Percentiles rank a stretch among this genome's conserved stretches.
phyloP scores from a whole-genome alignment of 2,888 invertebrate species.

The Microchrysa polita region DNA sequence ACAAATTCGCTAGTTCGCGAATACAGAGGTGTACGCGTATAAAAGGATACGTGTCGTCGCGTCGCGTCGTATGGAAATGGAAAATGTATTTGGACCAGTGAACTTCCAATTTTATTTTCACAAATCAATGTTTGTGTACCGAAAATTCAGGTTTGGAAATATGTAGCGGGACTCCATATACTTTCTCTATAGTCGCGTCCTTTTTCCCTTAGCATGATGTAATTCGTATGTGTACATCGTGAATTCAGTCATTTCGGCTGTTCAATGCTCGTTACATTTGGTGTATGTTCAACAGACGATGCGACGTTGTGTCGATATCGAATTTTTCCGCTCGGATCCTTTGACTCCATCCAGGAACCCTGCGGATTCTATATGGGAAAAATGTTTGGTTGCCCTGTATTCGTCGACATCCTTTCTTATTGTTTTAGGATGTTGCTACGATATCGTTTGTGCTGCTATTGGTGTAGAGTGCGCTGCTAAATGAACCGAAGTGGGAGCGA shows the following conservation, averaged over 20 bases:
- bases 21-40: too few species aligned
- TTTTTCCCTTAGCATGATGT: too few species aligned
- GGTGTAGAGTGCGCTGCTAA: too few species aligned
- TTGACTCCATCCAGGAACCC: too few species aligned
- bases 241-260: slow-evolving; percentile 14
- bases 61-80: slow-evolving; percentile 43
- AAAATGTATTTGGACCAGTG: slow-evolving; percentile 45
- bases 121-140: slow-evolving; percentile 45
- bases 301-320: too few species aligned
- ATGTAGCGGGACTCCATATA: too few species aligned
- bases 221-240: neutral
- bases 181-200: neutral
- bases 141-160: neutral
- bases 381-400: too few species aligned
- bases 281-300: neutral
- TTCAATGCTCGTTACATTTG: slow-evolving; percentile 14
- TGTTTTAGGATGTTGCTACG: slow-evolving; percentile 40
- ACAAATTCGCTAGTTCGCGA: slow-evolving; percentile 41
- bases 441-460: too few species aligned
- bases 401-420: slow-evolving; percentile 29
- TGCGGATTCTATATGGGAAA: too few species aligned
- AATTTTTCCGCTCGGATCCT: neutral
- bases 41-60: too few species aligned
- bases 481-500: slow-evolving; percentile 18
- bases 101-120: slow-evolving; percentile 46